These are phyloP conservation scores for Arothron firmamentum DNA, from an alignment of 2,113 vertebrate genomes.

Conservation along the genomic window DNA sequence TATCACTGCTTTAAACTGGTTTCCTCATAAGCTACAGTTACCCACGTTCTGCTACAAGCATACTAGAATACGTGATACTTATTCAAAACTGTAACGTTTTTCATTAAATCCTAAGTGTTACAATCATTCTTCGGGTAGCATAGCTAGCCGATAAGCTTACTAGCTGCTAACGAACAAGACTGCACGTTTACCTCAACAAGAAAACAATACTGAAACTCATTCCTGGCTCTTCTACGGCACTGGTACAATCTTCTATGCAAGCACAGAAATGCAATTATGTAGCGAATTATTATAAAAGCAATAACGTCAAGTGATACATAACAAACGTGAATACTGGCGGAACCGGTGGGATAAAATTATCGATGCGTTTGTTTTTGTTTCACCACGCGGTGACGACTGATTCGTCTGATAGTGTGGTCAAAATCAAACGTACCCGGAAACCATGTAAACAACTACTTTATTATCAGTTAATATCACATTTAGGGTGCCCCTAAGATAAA, in stretches of 20 bases:
- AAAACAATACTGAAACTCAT: not conserved
- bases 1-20: too few species aligned
- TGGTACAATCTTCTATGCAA: not conserved
- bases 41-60: too few species aligned
- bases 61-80: too few species aligned
- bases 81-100: too few species aligned
- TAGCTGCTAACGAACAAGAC: not conserved
- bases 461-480: not conserved
- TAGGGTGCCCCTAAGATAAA: not conserved
- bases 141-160: constrained; percentile 9
- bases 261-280: not conserved
- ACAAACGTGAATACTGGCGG: not conserved
- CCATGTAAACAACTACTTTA: not conserved
- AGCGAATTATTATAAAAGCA: not conserved
- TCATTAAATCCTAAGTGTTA: too few species aligned
- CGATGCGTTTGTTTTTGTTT: constrained; percentile 11
- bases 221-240: not conserved
- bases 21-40: too few species aligned
- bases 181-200: not conserved
- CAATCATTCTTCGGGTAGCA: too few species aligned
- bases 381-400: too few species aligned
- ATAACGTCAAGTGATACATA: too few species aligned
- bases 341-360: not conserved
- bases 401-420: too few species aligned
- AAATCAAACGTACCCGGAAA: constrained; percentile 46